Conservation (phyloP, 2,113 vertebrate species). For the Dascyllus trimaculatus region DNA sequence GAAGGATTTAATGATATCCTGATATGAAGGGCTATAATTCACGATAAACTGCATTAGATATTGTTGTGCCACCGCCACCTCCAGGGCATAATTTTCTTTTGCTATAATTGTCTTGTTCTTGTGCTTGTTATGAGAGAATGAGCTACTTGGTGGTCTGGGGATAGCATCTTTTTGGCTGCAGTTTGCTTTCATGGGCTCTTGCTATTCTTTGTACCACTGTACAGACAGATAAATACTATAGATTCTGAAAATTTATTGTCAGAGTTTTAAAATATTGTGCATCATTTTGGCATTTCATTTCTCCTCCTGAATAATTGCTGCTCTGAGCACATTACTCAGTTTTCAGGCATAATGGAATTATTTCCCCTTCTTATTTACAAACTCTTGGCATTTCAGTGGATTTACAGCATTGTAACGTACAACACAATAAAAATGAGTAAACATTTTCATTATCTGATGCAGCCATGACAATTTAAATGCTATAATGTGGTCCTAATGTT, state of each 20-base stretch:
- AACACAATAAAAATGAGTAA: not conserved
- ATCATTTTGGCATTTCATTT: slow-evolving; percentile 24
- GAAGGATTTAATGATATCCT: slow-evolving; percentile 78
- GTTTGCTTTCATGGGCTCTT: slow-evolving; percentile 9
- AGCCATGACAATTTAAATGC: not conserved
- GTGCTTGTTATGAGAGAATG: slow-evolving; percentile 47
- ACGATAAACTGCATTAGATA: slow-evolving; percentile 67
- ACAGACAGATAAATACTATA: no score
- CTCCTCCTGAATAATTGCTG: not conserved
- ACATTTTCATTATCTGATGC: not conserved
- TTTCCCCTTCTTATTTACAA: slow-evolving; percentile 19
- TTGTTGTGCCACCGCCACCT: slow-evolving; percentile 49
- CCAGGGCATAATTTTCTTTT: slow-evolving; percentile 65
- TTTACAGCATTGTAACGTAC: slow-evolving; percentile 3
- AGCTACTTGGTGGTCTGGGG: not conserved
- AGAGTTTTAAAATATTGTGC: not conserved
- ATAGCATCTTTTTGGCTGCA: not conserved
- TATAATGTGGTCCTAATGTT: not conserved
- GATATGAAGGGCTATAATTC: slow-evolving; percentile 75
- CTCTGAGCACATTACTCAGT: not conserved
- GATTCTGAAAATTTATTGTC: not conserved
- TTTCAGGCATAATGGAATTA: slow-evolving; percentile 9
- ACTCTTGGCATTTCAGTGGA: slow-evolving; percentile 6
- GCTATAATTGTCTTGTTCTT: slow-evolving; percentile 63
- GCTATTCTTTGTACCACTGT: slow-evolving; percentile 8